phyloP scores from a whole-genome alignment of 2,888 invertebrate species.

The Phyto melanocephala region DNA sequence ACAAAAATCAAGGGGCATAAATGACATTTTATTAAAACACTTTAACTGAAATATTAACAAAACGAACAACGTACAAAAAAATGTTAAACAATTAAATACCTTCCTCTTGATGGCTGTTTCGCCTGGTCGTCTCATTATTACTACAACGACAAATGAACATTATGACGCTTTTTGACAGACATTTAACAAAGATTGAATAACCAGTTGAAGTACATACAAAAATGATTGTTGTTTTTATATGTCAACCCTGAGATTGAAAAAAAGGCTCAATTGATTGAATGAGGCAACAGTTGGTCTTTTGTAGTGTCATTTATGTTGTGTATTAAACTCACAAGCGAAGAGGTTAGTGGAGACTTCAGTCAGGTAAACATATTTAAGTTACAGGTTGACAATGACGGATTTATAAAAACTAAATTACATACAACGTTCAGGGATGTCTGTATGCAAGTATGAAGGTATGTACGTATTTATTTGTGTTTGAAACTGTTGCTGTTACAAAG shows the following conservation, averaged over 20 bases:
- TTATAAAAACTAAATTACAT: conserved; percentile 53
- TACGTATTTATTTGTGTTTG: not conserved
- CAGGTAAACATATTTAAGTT: not conserved
- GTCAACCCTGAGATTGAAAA: conserved; percentile 57
- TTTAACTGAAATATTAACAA: conserved; percentile 29
- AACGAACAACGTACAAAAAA: conserved; percentile 10
- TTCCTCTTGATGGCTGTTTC: conserved; percentile 11
- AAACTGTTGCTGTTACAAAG: conserved; percentile 6
- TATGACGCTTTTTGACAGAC: conserved; percentile 51
- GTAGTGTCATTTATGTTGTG: not conserved
- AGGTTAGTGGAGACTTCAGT: not conserved
- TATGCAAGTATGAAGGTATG: no score
- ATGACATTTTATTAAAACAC: conserved; percentile 61
- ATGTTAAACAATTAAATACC: conserved; percentile 51
- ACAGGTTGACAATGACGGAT: conserved; percentile 62
- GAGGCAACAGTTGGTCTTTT: conserved; percentile 62
- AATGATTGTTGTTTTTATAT: conserved; percentile 52
- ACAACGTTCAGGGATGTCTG: conserved; percentile 31
- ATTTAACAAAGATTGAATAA: conserved; percentile 50
- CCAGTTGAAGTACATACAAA: conserved; percentile 29
- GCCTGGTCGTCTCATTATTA: conserved; percentile 24
- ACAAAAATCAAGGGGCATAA: conserved; percentile 38
- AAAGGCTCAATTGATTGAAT: conserved; percentile 53
- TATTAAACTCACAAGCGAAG: no score
- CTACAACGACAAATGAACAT: conserved; percentile 51